Evolutionary conservation across 2,113 vertebrate species (phyloP), one percentile per base, ranked within the genome.

Genomic region (Heptranchias perlo): DNA sequence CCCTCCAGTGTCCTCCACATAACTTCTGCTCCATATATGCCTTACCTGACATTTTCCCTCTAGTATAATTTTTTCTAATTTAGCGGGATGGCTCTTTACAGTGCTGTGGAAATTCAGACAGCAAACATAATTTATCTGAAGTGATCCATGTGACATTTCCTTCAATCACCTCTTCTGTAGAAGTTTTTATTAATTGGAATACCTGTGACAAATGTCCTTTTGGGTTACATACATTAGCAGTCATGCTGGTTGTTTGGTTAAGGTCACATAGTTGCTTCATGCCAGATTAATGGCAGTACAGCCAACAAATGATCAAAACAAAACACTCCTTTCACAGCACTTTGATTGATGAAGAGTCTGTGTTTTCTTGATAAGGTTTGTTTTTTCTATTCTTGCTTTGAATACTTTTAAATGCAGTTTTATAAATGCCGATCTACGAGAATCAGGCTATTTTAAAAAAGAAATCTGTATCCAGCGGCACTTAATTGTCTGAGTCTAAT

Each of bases 71-170:
- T 39, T 94, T 91, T 58, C 92, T 44, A 95, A 58, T 95, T 69
- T 95, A 69, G 94, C n/a, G 13, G 65, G 65, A 49, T 69, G 8
- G 64, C 94, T 52, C 64, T 95, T 95, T 69, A 69, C 39, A 11
- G 25, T 89, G 49, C 49, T 91, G 87, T 91, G 21, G 94, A 69
- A 65, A 69, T 73, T 67, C 23, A 31, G 23, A 62, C 94, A 52
- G 94, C 5, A 11, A 58, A n/a, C 47, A 69, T 69, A 91, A 95
- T 95, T 95, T 94, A 94, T 94, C 64, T 95, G 94, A 95, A 95
- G 65, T 47, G 62, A 65, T 65, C 44, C 44, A 7, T 95, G 4
- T 95, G 52, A n/a, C 44, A 49, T 69, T 95, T 95, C 47, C 44
- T 52, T 95, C 64, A 95, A 52, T 69, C 65, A 31, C 13, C 58